These are phyloP conservation scores for Ecdyonurus torrentis DNA, from an alignment of 2,888 invertebrate species.

Conservation along the genomic window DNA sequence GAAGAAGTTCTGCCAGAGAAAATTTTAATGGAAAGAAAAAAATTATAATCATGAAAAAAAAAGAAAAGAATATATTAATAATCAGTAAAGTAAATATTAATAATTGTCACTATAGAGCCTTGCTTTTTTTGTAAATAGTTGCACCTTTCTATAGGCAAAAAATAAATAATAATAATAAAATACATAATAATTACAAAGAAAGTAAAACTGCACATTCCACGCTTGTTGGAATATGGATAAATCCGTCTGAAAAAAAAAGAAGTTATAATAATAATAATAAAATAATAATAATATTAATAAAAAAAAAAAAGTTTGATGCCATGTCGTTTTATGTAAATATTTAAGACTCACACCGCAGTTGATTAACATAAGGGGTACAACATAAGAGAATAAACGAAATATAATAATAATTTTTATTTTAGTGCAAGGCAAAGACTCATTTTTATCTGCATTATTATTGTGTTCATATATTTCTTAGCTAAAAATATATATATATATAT, in stretches of 20 bases:
- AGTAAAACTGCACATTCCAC: neutral
- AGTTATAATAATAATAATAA: neutral
- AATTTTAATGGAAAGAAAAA: too few relatives aligned
- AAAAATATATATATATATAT: neutral
- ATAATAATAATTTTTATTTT: neutral
- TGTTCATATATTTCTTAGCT: neutral
- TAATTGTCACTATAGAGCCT: neutral
- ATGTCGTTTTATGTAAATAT: neutral
- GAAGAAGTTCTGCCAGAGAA: too few relatives aligned
- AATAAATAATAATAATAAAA: too few relatives aligned
- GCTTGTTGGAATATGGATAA: neutral
- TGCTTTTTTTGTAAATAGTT: neutral
- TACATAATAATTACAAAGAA: too few relatives aligned
- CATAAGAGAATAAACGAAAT: neutral
- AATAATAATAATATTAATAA: too few relatives aligned
- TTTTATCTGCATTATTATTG: neutral
- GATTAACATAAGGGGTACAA: neutral
- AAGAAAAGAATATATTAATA: too few relatives aligned
- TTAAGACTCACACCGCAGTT: neutral
- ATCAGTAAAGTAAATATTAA: too few relatives aligned
- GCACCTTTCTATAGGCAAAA: neutral
- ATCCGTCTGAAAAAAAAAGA: neutral
- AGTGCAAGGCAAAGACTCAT: neutral
- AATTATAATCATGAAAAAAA: too few relatives aligned
- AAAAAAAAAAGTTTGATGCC: too few relatives aligned